A percentile compares a stretch with the other conserved stretches of the same genome.
phyloP scores from a whole-genome alignment of 2,113 vertebrate species.

The Lophotis ruficrista region DNA sequence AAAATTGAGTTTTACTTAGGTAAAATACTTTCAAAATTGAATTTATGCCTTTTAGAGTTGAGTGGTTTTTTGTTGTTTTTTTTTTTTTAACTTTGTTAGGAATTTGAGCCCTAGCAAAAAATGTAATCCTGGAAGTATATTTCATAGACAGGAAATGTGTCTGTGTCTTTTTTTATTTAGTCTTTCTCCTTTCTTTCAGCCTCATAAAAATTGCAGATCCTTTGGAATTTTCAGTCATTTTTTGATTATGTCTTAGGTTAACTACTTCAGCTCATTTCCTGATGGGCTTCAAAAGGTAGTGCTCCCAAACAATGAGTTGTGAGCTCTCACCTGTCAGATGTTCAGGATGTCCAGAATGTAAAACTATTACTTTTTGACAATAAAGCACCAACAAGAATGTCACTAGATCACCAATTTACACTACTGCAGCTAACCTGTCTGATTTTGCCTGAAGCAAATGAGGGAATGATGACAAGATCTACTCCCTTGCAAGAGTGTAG shows the following conservation, averaged over 20 bases:
- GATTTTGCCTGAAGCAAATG: background rate
- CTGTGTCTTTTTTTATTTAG: background rate
- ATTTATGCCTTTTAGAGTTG: constrained; percentile 11
- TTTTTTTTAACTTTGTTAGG: background rate
- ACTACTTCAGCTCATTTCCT: background rate
- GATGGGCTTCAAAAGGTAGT: background rate
- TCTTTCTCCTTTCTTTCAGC: background rate
- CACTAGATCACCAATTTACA: background rate
- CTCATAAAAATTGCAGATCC: constrained; percentile 1
- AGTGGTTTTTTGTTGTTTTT: background rate
- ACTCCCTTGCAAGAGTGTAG: background rate
- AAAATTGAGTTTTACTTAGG: constrained; percentile 3
- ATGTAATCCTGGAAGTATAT: background rate
- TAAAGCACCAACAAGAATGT: background rate
- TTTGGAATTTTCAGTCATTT: background rate
- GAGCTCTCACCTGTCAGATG: background rate
- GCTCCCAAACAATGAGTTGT: background rate
- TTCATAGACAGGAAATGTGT: background rate
- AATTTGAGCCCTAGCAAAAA: constrained; percentile 3
- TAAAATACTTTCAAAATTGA: constrained; percentile 35
- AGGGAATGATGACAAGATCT: background rate
- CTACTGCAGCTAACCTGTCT: background rate
- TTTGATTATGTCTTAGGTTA: constrained; percentile 27
- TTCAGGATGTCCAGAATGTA: background rate
- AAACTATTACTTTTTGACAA: background rate